These are phyloP conservation scores for Chrysotoxum bicinctum DNA, from an alignment of 2,888 invertebrate genomes.

Conservation along the genomic window DNA sequence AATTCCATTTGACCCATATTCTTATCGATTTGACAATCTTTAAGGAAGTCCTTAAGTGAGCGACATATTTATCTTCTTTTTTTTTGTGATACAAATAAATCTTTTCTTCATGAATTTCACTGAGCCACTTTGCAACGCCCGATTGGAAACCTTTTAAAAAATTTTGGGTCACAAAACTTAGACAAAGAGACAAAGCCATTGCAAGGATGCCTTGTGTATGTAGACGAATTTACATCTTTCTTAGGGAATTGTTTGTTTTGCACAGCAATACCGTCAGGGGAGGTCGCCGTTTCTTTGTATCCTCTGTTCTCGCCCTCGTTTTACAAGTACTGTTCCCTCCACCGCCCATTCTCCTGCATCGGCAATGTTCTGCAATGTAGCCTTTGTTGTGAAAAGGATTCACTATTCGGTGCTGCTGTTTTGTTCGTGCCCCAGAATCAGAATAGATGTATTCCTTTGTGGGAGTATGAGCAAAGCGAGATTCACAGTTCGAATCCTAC, in stretches of 20 bases:
- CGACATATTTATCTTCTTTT: not conserved
- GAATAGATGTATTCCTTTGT: constrained; percentile 62
- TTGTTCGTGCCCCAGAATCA: constrained; percentile 42
- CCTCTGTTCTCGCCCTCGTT: constrained; percentile 20
- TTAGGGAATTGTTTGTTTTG: constrained; percentile 61
- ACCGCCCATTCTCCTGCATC: not conserved
- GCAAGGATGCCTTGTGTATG: not conserved
- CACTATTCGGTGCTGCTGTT: constrained; percentile 17
- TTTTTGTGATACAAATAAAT: constrained; percentile 1
- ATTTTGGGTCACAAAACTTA: constrained; percentile 49
- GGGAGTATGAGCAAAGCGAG: constrained; percentile 6
- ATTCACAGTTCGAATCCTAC: constrained; percentile 27
- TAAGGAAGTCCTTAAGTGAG: not conserved
- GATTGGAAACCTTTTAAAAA: constrained; percentile 46
- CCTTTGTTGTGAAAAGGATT: constrained; percentile 49
- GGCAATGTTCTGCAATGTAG: not conserved
- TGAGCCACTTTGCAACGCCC: constrained; percentile 53
- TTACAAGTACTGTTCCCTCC: not conserved
- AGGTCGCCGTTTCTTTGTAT: constrained; percentile 16
- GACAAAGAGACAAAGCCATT: constrained; percentile 46
- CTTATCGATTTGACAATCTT: constrained; percentile 7
- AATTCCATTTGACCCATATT: constrained; percentile 14
- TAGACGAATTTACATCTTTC: constrained; percentile 58
- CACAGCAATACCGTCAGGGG: constrained; percentile 54
- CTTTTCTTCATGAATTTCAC: not conserved